Conservation (phyloP, 2,797 vertebrate species). For the Amazonetta brasiliensis region DNA sequence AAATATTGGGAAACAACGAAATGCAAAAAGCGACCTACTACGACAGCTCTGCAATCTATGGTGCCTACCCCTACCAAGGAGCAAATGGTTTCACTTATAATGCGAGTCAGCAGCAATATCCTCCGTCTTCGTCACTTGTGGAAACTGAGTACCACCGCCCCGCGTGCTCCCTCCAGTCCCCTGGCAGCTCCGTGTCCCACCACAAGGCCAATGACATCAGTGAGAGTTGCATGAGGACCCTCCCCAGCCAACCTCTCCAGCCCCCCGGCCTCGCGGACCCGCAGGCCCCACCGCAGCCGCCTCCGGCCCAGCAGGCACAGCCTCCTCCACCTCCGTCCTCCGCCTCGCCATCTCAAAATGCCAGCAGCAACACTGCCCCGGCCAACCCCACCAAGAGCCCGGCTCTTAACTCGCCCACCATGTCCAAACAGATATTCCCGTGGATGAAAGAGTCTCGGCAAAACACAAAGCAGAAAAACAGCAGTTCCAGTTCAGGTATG, state of each 20-base stretch:
- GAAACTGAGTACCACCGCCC: conserved; percentile 96
- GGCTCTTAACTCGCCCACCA: conserved; percentile 86
- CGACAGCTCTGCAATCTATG: conserved; percentile 99
- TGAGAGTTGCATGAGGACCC: conserved; percentile 91
- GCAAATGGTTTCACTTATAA: conserved; percentile 98
- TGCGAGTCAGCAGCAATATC: conserved; percentile 97
- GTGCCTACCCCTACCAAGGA: conserved; percentile 98
- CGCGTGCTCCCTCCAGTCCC: conserved; percentile 95
- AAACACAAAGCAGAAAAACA: conserved; percentile 97
- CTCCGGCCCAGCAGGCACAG: conserved; percentile 76
- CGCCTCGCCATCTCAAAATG: conserved; percentile 88
- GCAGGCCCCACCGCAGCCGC: conserved; percentile 79
- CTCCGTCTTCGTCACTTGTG: conserved; percentile 88
- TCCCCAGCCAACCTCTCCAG: conserved; percentile 85
- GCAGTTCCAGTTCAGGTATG: conserved; percentile 96
- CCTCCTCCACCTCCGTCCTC: conserved; percentile 85
- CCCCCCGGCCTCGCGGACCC: conserved; percentile 85
- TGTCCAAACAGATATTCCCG: conserved; percentile 95
- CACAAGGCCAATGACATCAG: conserved; percentile 92
- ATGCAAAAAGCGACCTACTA: conserved; percentile 99
- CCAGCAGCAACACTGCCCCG: conserved; percentile 84
- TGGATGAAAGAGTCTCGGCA: conserved; percentile 99
- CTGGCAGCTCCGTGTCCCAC: conserved; percentile 86
- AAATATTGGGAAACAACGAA: conserved; percentile 98
- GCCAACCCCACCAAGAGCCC: conserved; percentile 83